Base-by-base conservation (phyloP, 2,113 vertebrate species). In the Apaloderma vittatum region DNA sequence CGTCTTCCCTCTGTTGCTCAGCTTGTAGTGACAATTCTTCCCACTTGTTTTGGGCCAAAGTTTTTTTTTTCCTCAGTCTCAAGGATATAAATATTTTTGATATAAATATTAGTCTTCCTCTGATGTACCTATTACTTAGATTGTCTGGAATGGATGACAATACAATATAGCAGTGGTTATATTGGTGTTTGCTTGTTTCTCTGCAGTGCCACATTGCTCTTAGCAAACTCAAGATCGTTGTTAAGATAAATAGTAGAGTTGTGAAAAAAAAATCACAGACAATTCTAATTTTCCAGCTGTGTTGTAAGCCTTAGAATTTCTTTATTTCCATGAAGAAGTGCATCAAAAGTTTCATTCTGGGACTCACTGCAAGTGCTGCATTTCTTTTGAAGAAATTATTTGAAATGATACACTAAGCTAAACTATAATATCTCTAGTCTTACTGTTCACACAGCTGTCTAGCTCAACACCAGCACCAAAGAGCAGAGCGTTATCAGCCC, bases 221-320 rank as follows among this genome's bases (percentile, higher is more conserved):
- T 88, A 62, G 74, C 81, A 96, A 97, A 93, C 73, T 96, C n/a
- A 93, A 78, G 86, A 93, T 90, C 82, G 92, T 91, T 24, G n/a
- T 86, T 88, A 63, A 78, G 34, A 94, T 86, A 90, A 97, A 93
- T 21, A 95, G 14, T 32, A 67, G 15, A 62, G 15, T 36, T 79
- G 15, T 54, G 40, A 68, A 49, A 30, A 24, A 37, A 32, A 37
- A n/a, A 30, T 15, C 27, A 16, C 0, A 0, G n/a, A 12, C 20
- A 77, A 36, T 58, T 91, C 45, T 75, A 17, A 66, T 63, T 92
- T 87, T 61, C 68, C 71, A 21, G 2, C 29, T 82, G 54, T 30
- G 8, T 37, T 32, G 36, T 61, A 40, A 76, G 46, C 29, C 0
- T 1, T 15, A 49, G 19, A 52, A 76, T 16, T 59, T 68, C 59